Evolutionary conservation across 1,140 invertebrate species (phyloP).

Genomic region (Orchestia grillus): DNA sequence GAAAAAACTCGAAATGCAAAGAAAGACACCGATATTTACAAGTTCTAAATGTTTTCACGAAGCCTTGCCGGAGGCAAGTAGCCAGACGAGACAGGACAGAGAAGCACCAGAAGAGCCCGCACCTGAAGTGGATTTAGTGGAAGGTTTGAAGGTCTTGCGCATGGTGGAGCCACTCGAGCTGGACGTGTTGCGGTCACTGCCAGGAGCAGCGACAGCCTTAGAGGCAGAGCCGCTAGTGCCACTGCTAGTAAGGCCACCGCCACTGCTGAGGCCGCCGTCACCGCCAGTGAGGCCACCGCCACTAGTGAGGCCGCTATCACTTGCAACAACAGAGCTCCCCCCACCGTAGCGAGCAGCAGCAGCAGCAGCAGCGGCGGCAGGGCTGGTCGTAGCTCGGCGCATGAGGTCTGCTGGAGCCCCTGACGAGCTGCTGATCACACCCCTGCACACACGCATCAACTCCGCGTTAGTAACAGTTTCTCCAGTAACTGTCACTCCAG

Average conservation of each 20-base stretch:
- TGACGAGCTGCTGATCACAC: background rate
- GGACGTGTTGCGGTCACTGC: slow-evolving; percentile 32
- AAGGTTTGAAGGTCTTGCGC: slow-evolving; percentile 2
- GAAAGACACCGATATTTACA: background rate
- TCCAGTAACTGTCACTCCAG: too few species aligned
- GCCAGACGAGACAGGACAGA: background rate
- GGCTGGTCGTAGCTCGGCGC: background rate
- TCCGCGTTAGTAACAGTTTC: too few species aligned
- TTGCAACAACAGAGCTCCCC: background rate
- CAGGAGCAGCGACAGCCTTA: slow-evolving; percentile 39
- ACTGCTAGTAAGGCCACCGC: slow-evolving; percentile 55
- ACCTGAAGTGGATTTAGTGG: slow-evolving; percentile 6
- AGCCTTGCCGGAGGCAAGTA: too few species aligned
- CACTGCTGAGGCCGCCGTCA: background rate
- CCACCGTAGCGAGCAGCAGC: slow-evolving; percentile 30
- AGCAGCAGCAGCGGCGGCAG: background rate
- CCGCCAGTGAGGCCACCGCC: slow-evolving; percentile 60
- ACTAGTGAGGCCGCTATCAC: slow-evolving; percentile 56
- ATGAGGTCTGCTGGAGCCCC: background rate
- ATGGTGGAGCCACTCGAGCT: slow-evolving; percentile 31
- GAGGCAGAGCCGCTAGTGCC: slow-evolving; percentile 27
- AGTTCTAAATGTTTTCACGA: background rate
- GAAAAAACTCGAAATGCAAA: background rate
- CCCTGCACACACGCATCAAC: background rate
- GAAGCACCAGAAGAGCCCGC: slow-evolving; percentile 7